Evolutionary conservation across 2,797 vertebrate species (phyloP).

Genomic region (Neomorphus geoffroyi): DNA sequence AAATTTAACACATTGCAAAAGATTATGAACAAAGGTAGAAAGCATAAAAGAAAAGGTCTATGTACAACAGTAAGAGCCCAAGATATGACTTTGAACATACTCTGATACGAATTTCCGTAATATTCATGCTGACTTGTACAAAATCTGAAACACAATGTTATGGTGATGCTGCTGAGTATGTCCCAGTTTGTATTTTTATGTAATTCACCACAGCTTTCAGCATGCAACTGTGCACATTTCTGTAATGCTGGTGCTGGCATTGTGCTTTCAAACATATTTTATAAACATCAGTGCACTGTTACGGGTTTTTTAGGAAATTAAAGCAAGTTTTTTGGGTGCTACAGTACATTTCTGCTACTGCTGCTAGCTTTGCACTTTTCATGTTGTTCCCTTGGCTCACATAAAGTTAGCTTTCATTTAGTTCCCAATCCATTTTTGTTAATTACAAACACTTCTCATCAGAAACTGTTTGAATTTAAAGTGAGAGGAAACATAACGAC

Average conservation of each 20-base stretch:
- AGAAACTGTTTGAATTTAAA: slow-evolving; percentile 28
- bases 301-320: neutral
- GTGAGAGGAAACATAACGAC: neutral
- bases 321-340: neutral
- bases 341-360: neutral
- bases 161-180: neutral
- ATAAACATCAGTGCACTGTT: neutral
- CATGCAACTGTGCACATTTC: neutral
- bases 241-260: neutral
- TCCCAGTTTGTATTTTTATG: neutral
- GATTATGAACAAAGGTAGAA: slow-evolving; percentile 3
- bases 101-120: neutral
- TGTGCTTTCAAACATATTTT: neutral
- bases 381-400: neutral
- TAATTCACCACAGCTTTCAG: neutral
- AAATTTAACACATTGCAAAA: neutral
- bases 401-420: slow-evolving; percentile 19
- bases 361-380: neutral
- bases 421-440: slow-evolving; percentile 23
- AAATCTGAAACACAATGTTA: neutral
- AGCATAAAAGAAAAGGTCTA: neutral
- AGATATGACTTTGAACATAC: neutral
- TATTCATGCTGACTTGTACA: neutral
- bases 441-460: slow-evolving; percentile 2
- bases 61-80: neutral